A percentile compares a stretch with the other conserved stretches of the same genome.
phyloP scores from a whole-genome alignment of 1,140 invertebrate genomes.

The Rhagoletis zephyria region DNA sequence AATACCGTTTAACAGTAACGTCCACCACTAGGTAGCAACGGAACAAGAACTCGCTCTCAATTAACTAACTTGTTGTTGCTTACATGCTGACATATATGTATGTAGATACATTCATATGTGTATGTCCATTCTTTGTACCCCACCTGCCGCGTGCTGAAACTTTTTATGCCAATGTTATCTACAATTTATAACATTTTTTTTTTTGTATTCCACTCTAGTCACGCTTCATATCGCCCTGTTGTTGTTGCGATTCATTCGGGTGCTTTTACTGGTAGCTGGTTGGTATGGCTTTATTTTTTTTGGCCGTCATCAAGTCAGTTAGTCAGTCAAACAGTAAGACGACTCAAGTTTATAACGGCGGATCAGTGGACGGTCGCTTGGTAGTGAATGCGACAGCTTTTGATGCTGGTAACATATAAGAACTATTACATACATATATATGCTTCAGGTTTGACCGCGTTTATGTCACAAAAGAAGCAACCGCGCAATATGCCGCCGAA shows the following conservation, averaged over 20 bases:
- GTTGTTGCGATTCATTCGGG: neutral
- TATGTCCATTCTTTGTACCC: neutral
- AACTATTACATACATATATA: too few relatives aligned
- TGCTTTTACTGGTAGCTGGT: neutral
- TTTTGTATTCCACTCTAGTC: neutral
- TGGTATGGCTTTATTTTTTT: neutral
- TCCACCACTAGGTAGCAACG: neutral
- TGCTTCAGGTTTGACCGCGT: neutral
- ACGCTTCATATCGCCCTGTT: neutral
- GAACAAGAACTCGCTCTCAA: neutral
- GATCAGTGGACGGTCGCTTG: neutral
- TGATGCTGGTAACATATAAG: too few relatives aligned
- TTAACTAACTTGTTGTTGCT: neutral
- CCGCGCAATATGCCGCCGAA: too few relatives aligned
- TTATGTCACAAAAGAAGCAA: neutral
- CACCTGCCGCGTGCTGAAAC: too few relatives aligned
- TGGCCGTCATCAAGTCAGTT: neutral
- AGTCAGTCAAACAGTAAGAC: neutral
- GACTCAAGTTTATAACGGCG: neutral
- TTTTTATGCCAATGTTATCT: neutral
- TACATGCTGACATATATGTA: neutral
- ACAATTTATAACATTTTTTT: neutral
- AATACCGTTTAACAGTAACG: slow-evolving; percentile 12
- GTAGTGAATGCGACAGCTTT: too few relatives aligned
- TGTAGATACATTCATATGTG: neutral